Base-by-base conservation (phyloP, 2,888 invertebrate genomes). In the Polyommatus icarus region DNA sequence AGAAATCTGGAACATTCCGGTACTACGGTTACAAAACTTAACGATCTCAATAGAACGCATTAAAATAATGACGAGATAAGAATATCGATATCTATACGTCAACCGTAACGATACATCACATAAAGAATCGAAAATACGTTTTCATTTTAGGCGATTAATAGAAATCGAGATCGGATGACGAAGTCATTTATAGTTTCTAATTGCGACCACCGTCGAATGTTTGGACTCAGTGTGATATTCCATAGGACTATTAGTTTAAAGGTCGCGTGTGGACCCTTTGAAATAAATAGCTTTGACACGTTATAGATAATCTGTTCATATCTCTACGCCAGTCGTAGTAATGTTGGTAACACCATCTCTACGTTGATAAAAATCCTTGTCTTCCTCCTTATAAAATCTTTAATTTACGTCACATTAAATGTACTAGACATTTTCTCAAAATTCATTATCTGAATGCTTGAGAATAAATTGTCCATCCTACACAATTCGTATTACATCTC, bases 161-260 rank as follows among this genome's bases (percentile, higher is more conserved):
- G 88, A 88, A 88, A 87, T 85, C 84, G 87, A 84, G 84, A 88
- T 90, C 90, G 88, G 85, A 87, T 90, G 89, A 89, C 90, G 86
- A 87, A 86, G 84, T 90, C 90, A 90, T 92, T 93, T 92, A 93
- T 91, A 89, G 88, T 83, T 86, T 89, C 91, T 92, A 92, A 93
- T 92, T 93, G 90, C 90, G 90, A 89, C 90, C 90, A 90, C 91
- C 89, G 86, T 87, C 89, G 88, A 88, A 89, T 87, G 18, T 88
- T 86, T 87, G 85, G 84, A 83, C 86, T 81, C 81, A 83, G 91
- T 86, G 84, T 86, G 89, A 89, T 77, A 57, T 72, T 77, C 59
- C 77, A 57, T 57, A 57, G 54, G 57, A 36, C 54, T 54, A 76
- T 77, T 54, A 50, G 71, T 59, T 32, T 72, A 20, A 72, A 54